These are phyloP conservation scores for Phalacrocorax brasilianus DNA, from an alignment of 2,113 vertebrate genomes.

Conservation along the genomic window DNA sequence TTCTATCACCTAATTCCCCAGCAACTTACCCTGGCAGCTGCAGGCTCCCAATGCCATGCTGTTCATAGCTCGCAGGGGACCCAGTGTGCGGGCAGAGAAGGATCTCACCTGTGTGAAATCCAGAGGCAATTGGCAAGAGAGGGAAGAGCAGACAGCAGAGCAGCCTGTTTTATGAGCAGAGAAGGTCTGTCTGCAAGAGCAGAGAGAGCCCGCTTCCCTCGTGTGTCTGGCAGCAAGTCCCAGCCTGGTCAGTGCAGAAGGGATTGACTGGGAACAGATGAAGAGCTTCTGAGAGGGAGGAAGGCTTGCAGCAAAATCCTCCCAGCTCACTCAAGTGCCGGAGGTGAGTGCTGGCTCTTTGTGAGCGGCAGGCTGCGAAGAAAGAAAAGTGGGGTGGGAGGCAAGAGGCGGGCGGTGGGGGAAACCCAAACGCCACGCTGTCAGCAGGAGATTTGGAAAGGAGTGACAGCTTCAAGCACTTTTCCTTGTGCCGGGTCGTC, in stretches of 20 bases:
- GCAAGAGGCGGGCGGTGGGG: not conserved
- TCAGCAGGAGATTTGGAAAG: not conserved
- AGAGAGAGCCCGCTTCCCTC: not conserved
- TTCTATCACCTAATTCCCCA: not conserved
- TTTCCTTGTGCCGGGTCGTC: not conserved
- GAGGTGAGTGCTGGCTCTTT: slow-evolving; percentile 3
- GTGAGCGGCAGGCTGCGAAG: not conserved
- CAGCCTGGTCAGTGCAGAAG: not conserved
- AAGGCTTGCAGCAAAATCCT: not conserved
- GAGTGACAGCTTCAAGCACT: not conserved
- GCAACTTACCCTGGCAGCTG: not conserved
- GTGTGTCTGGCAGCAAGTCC: not conserved
- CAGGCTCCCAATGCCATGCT: accelerated
- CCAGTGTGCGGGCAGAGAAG: not conserved
- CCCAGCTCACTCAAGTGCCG: not conserved
- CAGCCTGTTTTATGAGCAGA: not conserved
- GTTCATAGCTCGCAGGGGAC: not conserved
- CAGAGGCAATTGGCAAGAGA: not conserved
- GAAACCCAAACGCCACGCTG: not conserved
- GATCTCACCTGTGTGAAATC: not conserved
- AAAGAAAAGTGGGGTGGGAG: not conserved
- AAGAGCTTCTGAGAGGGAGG: not conserved
- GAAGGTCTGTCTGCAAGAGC: not conserved
- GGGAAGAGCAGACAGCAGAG: not conserved
- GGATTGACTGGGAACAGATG: not conserved